phyloP scores from a whole-genome alignment of 2,113 vertebrate genomes.

The Actinemys pallida region DNA sequence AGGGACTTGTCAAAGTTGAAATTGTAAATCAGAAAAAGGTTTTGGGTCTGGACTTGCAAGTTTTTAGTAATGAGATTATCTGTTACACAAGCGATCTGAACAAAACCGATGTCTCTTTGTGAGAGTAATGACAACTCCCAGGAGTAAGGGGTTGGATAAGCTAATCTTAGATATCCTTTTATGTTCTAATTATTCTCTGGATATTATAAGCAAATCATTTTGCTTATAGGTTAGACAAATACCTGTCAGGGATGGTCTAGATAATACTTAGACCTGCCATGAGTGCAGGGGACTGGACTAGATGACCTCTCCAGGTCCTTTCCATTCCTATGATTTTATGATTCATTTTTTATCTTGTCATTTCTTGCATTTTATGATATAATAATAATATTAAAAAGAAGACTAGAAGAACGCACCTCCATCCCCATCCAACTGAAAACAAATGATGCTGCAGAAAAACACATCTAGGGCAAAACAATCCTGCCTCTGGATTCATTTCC shows the following conservation, averaged over 20 bases:
- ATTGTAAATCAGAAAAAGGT: background rate
- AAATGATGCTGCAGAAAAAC: background rate
- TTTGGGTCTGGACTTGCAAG: background rate
- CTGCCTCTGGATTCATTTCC: conserved; percentile 10
- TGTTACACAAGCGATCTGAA: background rate
- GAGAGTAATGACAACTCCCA: background rate
- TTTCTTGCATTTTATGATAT: background rate
- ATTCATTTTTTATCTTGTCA: background rate
- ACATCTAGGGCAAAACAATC: background rate
- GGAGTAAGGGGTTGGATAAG: background rate
- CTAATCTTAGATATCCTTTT: background rate
- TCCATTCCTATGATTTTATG: no score
- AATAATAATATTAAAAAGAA: background rate
- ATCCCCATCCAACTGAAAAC: background rate
- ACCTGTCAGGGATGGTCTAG: no score
- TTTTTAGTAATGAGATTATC: background rate
- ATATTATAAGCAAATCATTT: background rate
- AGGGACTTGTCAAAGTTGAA: background rate
- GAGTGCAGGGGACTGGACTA: no score
- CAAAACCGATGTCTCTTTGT: background rate
- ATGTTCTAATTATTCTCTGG: background rate
- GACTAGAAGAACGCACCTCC: background rate
- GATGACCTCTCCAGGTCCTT: no score
- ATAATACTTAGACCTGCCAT: no score
- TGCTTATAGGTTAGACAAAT: no score